Evolutionary conservation across 2,113 vertebrate species (phyloP).

Genomic region (Chrysemys picta): DNA sequence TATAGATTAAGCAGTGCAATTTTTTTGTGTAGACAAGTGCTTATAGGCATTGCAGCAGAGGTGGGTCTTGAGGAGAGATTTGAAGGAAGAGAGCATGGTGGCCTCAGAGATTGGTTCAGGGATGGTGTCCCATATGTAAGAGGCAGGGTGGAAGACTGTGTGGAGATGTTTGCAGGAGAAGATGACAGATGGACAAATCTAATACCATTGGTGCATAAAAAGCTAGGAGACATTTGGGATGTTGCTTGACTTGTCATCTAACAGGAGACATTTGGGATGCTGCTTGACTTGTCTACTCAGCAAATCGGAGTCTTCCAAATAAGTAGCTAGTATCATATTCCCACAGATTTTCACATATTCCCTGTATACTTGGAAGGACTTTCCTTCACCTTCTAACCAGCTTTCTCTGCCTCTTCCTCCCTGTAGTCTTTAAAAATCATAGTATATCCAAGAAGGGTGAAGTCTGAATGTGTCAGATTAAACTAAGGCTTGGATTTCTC

Average conservation of each 20-base stretch:
- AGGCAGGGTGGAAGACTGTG: neutral
- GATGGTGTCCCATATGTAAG: neutral
- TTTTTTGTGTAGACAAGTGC: neutral
- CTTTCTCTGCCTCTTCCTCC: neutral
- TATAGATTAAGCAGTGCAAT: accelerated
- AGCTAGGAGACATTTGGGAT: no score
- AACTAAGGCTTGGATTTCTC: neutral
- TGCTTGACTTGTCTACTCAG: accelerated
- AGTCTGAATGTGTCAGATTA: accelerated
- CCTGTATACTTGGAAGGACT: neutral
- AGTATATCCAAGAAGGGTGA: accelerated
- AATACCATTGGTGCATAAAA: accelerated
- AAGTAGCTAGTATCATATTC: neutral
- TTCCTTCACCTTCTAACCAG: neutral
- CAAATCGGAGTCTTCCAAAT: accelerated
- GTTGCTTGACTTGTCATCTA: no score
- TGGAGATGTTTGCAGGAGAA: neutral
- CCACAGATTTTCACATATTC: neutral
- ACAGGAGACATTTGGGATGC: neutral
- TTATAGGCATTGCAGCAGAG: accelerated
- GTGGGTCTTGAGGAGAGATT: neutral
- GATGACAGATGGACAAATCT: neutral
- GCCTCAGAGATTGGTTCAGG: neutral
- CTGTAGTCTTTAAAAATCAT: neutral
- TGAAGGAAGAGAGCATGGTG: neutral